phyloP scores from a whole-genome alignment of 1,140 invertebrate species.

The Nilaparvata lugens region DNA sequence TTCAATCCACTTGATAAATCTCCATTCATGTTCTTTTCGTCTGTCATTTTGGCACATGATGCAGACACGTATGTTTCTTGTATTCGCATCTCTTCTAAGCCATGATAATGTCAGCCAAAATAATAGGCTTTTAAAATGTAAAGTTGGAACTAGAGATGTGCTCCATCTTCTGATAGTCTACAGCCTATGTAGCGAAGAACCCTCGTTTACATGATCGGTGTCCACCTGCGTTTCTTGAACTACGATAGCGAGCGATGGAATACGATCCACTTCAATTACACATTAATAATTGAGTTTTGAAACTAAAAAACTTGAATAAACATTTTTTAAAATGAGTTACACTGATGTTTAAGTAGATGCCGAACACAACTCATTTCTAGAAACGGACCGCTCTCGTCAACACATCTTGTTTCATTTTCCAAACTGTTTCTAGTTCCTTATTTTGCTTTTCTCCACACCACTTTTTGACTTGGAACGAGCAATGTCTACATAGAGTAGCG shows the following conservation, averaged over 20 bases:
- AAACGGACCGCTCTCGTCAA: too few species aligned
- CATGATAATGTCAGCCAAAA: not conserved
- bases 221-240: not conserved
- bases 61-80: conserved; percentile 25
- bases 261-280: not conserved
- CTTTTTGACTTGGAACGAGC: too few species aligned
- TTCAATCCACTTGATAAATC: conserved; percentile 27
- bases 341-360: too few species aligned
- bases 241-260: not conserved
- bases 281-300: too few species aligned
- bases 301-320: too few species aligned
- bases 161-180: conserved; percentile 9
- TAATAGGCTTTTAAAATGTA: not conserved
- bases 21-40: conserved; percentile 32
- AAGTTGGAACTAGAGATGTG: not conserved
- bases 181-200: not conserved
- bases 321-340: too few species aligned
- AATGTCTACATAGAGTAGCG: too few species aligned
- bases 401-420: too few species aligned
- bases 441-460: too few species aligned
- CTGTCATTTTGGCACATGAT: conserved; percentile 32
- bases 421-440: too few species aligned
- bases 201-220: not conserved
- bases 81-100: conserved; percentile 26
- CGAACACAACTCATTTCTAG: too few species aligned